phyloP scores from a whole-genome alignment of 2,888 invertebrate species.

The Megastigmus dorsalis region DNA sequence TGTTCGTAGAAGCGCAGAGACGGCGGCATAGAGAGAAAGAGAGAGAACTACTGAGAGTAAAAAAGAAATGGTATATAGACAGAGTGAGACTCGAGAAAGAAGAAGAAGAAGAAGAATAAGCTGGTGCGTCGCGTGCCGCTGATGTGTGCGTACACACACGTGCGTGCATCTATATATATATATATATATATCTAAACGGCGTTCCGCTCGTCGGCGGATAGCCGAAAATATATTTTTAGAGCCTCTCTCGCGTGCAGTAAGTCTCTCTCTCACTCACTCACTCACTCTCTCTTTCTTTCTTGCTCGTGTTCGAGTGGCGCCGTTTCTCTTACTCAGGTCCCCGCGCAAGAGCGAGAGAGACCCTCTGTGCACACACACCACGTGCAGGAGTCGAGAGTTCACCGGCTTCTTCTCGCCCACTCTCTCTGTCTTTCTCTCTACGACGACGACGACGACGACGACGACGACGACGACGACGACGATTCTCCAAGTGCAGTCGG shows the following conservation, averaged over 20 bases:
- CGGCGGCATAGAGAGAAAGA: background rate
- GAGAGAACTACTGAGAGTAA: background rate
- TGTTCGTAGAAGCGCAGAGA: too few species aligned
- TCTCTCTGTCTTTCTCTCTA: background rate
- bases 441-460: background rate
- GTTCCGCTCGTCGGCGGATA: background rate
- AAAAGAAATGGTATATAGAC: background rate
- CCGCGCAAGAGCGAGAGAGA: too few species aligned
- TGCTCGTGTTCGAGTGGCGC: background rate
- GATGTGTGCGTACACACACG: background rate
- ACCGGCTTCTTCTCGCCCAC: slow-evolving; percentile 49
- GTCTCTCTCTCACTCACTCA: background rate
- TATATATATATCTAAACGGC: background rate
- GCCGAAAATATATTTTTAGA: slow-evolving; percentile 50
- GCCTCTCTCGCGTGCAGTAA: background rate
- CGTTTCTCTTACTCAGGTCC: slow-evolving; percentile 8
- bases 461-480: background rate
- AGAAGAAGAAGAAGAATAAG: background rate
- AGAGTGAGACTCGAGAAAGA: too few species aligned
- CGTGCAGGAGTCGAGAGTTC: slow-evolving; percentile 53
- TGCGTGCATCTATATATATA: background rate
- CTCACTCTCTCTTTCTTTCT: background rate
- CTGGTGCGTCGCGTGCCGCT: slow-evolving; percentile 31
- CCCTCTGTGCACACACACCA: slow-evolving; percentile 30
- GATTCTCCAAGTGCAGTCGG: too few species aligned